Evolutionary conservation across 1,140 invertebrate genomes (phyloP), one percentile per base, ranked within the genome.

Genomic region (Hylyphantes graminicola): DNA sequence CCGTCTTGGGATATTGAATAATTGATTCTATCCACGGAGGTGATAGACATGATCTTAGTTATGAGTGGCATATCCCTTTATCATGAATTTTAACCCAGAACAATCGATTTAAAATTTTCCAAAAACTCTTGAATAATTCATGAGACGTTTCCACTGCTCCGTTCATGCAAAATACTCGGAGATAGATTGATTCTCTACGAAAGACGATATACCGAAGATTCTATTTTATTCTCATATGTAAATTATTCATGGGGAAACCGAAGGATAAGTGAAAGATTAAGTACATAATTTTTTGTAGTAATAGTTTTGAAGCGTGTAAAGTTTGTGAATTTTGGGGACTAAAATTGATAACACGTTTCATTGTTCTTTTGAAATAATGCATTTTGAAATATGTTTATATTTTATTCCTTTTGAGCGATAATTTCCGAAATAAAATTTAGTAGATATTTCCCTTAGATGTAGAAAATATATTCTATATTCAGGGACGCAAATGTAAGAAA

Each of bases 111-210:
- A 73, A 73, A 81, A 81, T 67, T 81, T 81, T 63, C 79, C 11
- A 51, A 80, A 80, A 81, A 81, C 79, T 81, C 73, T 73, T 81
- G 79, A 55, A 81, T 81, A 63, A 81, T 81, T 81, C 79, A 81
- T 81, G 73, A 72, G 55, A 73, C 68, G 67, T 72, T 81, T 81
- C 54, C 50, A 51, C 55, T 51, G 68, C 54, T 73, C 79, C 73
- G 79, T 81, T 81, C 63, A 81, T 81, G 79, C 79, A 81, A 81
- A 81, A 61, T 81, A 81, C 68, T 73, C 73, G 79, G 79, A 72
- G 79, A 81, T 81, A 35, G 68, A 81, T 81, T 72, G 79, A 70
- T 78, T 64, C 54, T 61, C 48, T 73, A 54, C 73, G 67, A 11
- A 76, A 51, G 50, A 21, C 19, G 19, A 17, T n/a, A 48, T 50